Percentiles rank a stretch among this genome's conserved stretches.
These are phyloP conservation scores for Hemicentrotus pulcherrimus DNA, from an alignment of 35 echinoderm and acorn worm species.

Conservation along the genomic window DNA sequence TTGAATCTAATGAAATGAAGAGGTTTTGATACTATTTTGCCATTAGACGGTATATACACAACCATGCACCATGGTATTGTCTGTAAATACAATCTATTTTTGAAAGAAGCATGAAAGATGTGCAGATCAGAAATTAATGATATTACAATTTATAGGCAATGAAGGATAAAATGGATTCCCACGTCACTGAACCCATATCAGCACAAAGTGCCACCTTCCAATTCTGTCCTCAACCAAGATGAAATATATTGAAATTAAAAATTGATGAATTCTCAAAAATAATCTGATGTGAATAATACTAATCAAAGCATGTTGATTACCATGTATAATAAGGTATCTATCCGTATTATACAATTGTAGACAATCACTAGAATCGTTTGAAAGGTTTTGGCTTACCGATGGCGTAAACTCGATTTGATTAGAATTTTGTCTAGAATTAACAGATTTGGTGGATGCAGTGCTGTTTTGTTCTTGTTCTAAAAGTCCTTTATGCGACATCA, in stretches of 20 bases:
- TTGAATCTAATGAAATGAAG: too few relatives aligned
- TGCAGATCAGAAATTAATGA: too few relatives aligned
- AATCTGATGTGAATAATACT: neutral
- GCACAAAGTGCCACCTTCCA: too few relatives aligned
- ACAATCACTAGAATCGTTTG: neutral
- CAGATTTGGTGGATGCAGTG: neutral
- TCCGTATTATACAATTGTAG: neutral
- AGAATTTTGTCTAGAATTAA: neutral
- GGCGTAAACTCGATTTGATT: neutral
- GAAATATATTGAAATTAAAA: neutral
- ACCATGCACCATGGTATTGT: too few relatives aligned
- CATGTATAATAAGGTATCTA: neutral
- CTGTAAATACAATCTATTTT: too few relatives aligned
- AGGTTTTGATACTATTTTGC: too few relatives aligned
- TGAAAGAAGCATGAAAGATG: too few relatives aligned
- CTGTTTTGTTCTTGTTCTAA: neutral
- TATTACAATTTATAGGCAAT: too few relatives aligned
- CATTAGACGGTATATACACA: too few relatives aligned
- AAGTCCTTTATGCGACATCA: neutral
- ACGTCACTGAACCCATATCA: too few relatives aligned
- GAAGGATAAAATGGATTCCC: too few relatives aligned
- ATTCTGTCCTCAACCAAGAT: too few relatives aligned
- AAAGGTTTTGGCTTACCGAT: neutral
- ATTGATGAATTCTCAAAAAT: neutral
- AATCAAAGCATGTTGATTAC: neutral